phyloP scores from a whole-genome alignment of 2,113 vertebrate species.

The Saccopteryx bilineata region DNA sequence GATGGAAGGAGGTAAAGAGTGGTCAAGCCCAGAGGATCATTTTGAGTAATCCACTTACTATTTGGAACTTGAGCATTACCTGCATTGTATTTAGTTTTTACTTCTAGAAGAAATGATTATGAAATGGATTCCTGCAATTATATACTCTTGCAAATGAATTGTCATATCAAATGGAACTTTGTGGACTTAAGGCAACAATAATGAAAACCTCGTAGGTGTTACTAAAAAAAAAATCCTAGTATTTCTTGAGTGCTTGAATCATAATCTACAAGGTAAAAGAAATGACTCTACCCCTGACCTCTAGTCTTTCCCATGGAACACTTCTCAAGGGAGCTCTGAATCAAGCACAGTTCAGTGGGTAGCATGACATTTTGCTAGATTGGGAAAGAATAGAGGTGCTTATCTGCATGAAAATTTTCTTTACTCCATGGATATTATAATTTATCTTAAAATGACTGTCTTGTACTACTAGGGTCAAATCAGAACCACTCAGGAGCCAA shows the following conservation, averaged over 20 bases:
- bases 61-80: background rate
- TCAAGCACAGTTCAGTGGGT: background rate
- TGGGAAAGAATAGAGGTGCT: slow-evolving; percentile 6
- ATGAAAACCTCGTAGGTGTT: background rate
- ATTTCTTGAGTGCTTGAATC: slow-evolving; percentile 9
- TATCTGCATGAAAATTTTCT: slow-evolving; percentile 41
- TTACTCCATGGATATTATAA: slow-evolving; percentile 31
- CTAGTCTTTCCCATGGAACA: background rate
- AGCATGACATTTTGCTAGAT: slow-evolving; percentile 47
- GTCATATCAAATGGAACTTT: background rate
- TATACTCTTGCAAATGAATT: slow-evolving; percentile 10
- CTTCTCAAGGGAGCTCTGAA: slow-evolving; percentile 15
- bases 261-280: background rate
- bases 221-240: background rate
- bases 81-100: slow-evolving; percentile 12
- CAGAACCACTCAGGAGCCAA: slow-evolving; percentile 17
- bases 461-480: background rate
- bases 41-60: background rate
- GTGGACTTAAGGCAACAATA: slow-evolving; percentile 38
- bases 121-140: slow-evolving; percentile 14
- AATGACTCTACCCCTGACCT: background rate
- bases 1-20: background rate
- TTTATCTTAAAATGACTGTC: slow-evolving; percentile 50
- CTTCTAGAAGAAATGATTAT: background rate
- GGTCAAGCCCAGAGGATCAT: background rate